phyloP scores from a whole-genome alignment of 1,140 invertebrate genomes.

The Drosophila equinoxialis region DNA sequence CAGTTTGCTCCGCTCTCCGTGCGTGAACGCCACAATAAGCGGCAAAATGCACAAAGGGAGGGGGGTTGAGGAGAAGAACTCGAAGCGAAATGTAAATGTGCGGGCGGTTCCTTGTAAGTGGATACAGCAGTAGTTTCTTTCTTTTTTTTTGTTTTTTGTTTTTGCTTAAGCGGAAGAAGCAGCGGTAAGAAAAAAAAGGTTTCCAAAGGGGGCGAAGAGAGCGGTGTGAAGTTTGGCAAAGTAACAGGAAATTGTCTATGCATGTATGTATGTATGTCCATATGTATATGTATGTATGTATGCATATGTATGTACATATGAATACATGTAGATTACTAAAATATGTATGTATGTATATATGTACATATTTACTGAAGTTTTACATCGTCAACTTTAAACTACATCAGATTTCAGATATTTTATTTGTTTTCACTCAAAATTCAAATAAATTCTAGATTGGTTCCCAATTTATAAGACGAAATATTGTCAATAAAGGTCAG shows the following conservation, averaged over 20 bases:
- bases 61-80: neutral
- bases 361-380: no score
- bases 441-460: no score
- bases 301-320: no score
- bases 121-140: conserved; percentile 28
- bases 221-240: neutral
- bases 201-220: neutral
- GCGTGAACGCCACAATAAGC: conserved; percentile 68
- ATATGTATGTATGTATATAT: no score
- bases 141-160: neutral
- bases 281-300: no score
- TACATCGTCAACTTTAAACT: no score
- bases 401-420: no score
- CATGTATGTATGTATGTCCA: no score
- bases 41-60: conserved; percentile 35
- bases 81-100: conserved; percentile 14
- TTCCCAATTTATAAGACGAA: no score
- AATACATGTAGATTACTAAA: no score
- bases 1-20: conserved; percentile 20
- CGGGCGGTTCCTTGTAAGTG: conserved; percentile 48
- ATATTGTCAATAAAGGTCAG: no score
- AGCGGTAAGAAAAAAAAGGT: neutral
- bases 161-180: conserved; percentile 9
- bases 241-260: neutral
- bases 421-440: no score